Conservation (phyloP, 2,888 invertebrate species). For the Marasmarcha lunaedactyla region DNA sequence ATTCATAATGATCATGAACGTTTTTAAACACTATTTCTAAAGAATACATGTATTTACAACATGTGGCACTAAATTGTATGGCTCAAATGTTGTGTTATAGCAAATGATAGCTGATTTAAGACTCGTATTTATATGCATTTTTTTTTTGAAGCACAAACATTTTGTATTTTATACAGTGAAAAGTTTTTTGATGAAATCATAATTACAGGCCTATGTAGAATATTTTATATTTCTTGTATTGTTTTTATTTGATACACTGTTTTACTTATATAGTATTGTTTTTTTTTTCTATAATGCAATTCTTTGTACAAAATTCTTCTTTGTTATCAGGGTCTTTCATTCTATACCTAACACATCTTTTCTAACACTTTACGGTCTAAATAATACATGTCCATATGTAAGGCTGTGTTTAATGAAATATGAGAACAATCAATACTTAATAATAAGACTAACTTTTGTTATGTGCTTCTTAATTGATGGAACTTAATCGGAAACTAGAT, state of each 20-base stretch:
- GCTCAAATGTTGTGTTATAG: neutral
- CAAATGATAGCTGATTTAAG: no score
- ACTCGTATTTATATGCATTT: neutral
- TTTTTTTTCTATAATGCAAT: neutral
- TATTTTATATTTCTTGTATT: neutral
- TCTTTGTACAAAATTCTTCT: neutral
- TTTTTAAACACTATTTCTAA: no score
- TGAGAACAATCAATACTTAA: neutral
- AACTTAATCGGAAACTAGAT: no score
- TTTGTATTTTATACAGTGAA: neutral
- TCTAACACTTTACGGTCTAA: neutral
- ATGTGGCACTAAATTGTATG: neutral
- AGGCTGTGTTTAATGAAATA: constrained; percentile 23
- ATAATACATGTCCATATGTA: constrained; percentile 17
- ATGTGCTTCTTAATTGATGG: no score
- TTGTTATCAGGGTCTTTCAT: no score
- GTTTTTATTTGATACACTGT: neutral
- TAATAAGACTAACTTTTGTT: no score
- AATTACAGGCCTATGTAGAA: neutral
- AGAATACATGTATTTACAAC: no score
- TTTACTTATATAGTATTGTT: neutral
- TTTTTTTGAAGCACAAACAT: neutral
- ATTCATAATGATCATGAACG: no score
- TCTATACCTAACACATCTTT: no score
- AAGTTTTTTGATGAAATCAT: neutral